Conservation (phyloP, 2,888 invertebrate genomes). For the Sinohyriopsis cumingii region DNA sequence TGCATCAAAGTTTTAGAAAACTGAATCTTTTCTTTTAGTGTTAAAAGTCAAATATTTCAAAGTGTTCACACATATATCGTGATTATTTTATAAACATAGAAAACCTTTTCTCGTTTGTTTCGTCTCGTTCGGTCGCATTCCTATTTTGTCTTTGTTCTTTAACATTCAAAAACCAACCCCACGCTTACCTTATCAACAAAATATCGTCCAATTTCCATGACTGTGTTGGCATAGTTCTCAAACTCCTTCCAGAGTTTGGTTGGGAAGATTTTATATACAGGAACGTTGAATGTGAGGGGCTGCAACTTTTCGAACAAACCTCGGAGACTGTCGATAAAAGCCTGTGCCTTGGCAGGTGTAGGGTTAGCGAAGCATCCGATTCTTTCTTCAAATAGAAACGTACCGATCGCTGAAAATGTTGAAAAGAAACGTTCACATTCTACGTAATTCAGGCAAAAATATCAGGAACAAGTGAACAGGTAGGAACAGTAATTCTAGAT, state of each 20-base stretch:
- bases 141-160: too few species aligned
- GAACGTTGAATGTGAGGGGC: conserved; percentile 69
- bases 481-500: too few species aligned
- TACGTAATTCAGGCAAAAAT: not conserved
- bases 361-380: conserved; percentile 66
- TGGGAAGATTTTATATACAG: conserved; percentile 65
- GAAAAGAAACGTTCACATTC: conserved; percentile 3
- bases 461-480: too few species aligned
- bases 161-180: not conserved
- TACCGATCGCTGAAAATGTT: conserved; percentile 63
- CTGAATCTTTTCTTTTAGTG: too few species aligned
- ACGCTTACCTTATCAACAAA: conserved; percentile 65
- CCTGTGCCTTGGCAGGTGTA: conserved; percentile 55
- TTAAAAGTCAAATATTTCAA: too few species aligned
- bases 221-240: conserved; percentile 61
- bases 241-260: conserved; percentile 66
- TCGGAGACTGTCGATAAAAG: conserved; percentile 66
- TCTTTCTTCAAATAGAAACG: conserved; percentile 68
- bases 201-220: conserved; percentile 59
- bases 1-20: too few species aligned
- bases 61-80: too few species aligned
- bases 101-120: too few species aligned
- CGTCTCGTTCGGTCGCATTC: too few species aligned
- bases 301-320: conserved; percentile 68
- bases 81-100: too few species aligned